Evolutionary conservation across 2,888 invertebrate species (phyloP).

Genomic region (Papilio demoleus): DNA sequence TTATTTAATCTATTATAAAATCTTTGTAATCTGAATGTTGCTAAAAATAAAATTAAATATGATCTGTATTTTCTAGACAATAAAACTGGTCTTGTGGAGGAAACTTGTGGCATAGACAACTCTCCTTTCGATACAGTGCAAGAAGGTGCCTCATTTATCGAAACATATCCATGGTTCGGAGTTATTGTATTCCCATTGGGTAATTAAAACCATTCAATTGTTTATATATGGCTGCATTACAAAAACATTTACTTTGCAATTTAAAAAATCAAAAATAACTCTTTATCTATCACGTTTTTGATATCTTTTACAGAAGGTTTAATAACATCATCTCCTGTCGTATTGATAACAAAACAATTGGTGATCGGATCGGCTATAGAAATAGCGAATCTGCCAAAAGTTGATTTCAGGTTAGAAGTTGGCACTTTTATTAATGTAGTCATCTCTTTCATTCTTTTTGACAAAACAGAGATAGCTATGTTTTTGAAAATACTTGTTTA

Average conservation of each 20-base stretch:
- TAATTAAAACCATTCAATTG: constrained; percentile 43
- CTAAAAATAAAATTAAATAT: no score
- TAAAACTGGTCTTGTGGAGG: not conserved
- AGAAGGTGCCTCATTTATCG: constrained; percentile 50
- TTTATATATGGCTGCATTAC: no score
- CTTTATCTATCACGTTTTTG: not conserved
- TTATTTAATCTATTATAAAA: no score
- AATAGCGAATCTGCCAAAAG: constrained; percentile 58
- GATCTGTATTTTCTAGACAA: constrained; percentile 2
- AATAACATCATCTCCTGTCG: constrained; percentile 52
- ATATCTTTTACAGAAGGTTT: constrained; percentile 5
- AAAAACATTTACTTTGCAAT: no score
- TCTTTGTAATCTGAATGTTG: no score
- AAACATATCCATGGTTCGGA: constrained; percentile 60
- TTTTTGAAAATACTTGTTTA: no score
- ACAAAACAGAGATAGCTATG: no score
- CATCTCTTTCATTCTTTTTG: no score
- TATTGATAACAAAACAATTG: constrained; percentile 56
- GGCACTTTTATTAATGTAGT: no score
- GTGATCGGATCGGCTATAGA: constrained; percentile 57
- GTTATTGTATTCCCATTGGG: constrained; percentile 53
- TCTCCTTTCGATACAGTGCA: constrained; percentile 45
- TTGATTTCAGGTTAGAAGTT: constrained; percentile 56
- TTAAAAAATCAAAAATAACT: not conserved
- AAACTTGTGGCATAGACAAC: constrained; percentile 53